Percentiles rank a stretch among this genome's conserved stretches.
phyloP scores from a whole-genome alignment of 2,888 invertebrate species.

The Pediacus dermestoides region DNA sequence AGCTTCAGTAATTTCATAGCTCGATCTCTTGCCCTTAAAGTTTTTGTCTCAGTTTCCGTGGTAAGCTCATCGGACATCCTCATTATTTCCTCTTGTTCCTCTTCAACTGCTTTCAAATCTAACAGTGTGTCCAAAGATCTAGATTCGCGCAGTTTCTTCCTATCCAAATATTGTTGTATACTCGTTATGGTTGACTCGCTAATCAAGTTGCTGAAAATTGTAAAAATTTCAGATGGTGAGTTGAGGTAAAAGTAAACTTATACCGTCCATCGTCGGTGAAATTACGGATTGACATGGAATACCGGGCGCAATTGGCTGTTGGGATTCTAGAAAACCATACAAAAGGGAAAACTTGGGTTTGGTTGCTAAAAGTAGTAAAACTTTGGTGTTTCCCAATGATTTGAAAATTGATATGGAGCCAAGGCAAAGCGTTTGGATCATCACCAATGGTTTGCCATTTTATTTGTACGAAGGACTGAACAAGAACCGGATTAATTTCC shows the following conservation, averaged over 20 bases:
- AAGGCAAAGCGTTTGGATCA: constrained; percentile 70
- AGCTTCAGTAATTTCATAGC: constrained; percentile 25
- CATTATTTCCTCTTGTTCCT: constrained; percentile 7
- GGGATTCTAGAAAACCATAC: constrained; percentile 73
- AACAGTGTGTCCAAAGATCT: constrained; percentile 35
- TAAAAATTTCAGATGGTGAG: not conserved
- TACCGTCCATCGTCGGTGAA: constrained; percentile 5
- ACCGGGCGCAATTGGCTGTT: constrained; percentile 62
- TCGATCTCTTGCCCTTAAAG: constrained; percentile 18
- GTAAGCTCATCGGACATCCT: not conserved
- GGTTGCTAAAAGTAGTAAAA: constrained; percentile 59
- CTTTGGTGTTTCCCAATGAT: constrained; percentile 77
- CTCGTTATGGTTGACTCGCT: constrained; percentile 31
- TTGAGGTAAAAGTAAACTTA: not conserved
- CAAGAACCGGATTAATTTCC: constrained; percentile 65
- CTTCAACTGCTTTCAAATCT: constrained; percentile 24
- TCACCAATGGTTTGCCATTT: constrained; percentile 71
- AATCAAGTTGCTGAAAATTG: constrained; percentile 23
- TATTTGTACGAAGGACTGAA: constrained; percentile 66
- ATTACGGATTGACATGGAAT: not conserved
- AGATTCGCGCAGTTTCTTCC: constrained; percentile 18
- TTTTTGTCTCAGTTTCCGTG: constrained; percentile 10
- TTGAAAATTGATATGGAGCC: constrained; percentile 69
- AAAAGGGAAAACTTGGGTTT: constrained; percentile 59
- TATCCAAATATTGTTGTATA: constrained; percentile 25